Percentiles rank a stretch among this genome's conserved stretches.
Evolutionary conservation across 2,888 invertebrate species (phyloP).

Genomic region (Drosophila stalkeri): DNA sequence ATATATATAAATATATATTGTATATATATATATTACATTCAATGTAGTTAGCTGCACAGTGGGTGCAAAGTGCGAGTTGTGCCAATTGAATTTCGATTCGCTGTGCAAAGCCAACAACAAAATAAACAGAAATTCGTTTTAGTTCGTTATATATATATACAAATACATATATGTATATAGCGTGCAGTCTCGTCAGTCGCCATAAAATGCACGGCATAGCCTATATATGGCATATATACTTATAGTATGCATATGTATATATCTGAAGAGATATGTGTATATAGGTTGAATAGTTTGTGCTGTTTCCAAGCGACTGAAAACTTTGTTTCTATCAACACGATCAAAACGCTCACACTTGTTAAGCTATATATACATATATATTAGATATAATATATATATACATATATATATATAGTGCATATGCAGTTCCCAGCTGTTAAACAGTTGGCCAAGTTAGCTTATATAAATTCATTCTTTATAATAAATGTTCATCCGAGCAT

Average conservation of each 20-base stretch:
- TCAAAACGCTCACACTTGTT: not conserved
- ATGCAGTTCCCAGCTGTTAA: no score
- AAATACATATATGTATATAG: no score
- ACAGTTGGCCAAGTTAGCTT: no score
- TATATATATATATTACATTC: not conserved
- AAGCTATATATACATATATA: not conserved
- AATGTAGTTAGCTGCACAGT: constrained; percentile 1
- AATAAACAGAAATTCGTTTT: constrained; percentile 4
- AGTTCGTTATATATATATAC: constrained; percentile 1
- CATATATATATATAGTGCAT: not conserved
- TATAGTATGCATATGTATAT: not conserved
- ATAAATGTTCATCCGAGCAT: not conserved
- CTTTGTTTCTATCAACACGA: not conserved
- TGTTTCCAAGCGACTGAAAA: constrained; percentile 3
- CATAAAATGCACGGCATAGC: not conserved
- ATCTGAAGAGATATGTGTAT: not conserved
- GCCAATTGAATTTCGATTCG: constrained; percentile 37
- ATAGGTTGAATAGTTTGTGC: not conserved
- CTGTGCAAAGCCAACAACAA: not conserved
- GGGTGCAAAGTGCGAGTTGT: constrained; percentile 51
- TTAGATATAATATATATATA: not conserved
- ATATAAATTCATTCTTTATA: not conserved
- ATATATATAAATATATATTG: not conserved
- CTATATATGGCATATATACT: not conserved
- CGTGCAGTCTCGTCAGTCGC: constrained; percentile 4